A percentile compares a stretch with the other conserved stretches of the same genome.
Conservation (phyloP, 2,888 invertebrate species). For the Caenorhabditis sp. region DNA sequence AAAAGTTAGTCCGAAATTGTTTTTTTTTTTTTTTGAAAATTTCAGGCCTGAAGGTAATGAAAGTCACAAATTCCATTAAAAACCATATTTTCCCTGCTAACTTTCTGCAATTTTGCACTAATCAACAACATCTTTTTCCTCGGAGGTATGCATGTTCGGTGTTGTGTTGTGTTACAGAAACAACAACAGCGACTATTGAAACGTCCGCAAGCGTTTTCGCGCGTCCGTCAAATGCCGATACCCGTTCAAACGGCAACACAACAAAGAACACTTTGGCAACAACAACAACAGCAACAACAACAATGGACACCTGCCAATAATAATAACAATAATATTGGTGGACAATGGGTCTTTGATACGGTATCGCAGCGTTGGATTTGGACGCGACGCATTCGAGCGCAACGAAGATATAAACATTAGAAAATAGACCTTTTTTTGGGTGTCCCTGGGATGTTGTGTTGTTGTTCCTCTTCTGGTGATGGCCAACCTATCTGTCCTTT, state of each 20-base stretch:
- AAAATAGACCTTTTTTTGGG: not conserved
- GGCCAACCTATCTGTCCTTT: too few relatives aligned
- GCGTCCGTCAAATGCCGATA: conserved; percentile 58
- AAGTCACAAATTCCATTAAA: too few relatives aligned
- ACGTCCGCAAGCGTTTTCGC: conserved; percentile 55
- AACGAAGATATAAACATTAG: conserved; percentile 33
- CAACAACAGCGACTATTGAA: conserved; percentile 8
- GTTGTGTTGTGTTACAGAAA: conserved; percentile 28
- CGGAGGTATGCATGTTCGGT: conserved; percentile 25
- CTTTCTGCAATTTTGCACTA: too few relatives aligned
- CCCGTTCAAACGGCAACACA: conserved; percentile 21
- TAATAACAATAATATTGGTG: conserved; percentile 27
- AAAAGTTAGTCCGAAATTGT: too few relatives aligned
- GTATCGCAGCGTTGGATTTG: conserved; percentile 50
- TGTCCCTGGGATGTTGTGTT: not conserved
- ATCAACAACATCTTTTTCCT: not conserved
- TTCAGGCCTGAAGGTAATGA: too few relatives aligned
- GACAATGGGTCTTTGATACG: conserved; percentile 55
- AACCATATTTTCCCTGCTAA: too few relatives aligned
- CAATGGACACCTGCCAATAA: not conserved
- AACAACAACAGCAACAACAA: conserved; percentile 15
- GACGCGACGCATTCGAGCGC: conserved; percentile 27
- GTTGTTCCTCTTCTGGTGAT: too few relatives aligned
- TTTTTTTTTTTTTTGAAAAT: too few relatives aligned
- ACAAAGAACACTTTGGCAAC: conserved; percentile 10